Evolutionary conservation across 2,888 invertebrate genomes (phyloP), one percentile per base, ranked within the genome.

Genomic region (Ferdinandea cuprea): DNA sequence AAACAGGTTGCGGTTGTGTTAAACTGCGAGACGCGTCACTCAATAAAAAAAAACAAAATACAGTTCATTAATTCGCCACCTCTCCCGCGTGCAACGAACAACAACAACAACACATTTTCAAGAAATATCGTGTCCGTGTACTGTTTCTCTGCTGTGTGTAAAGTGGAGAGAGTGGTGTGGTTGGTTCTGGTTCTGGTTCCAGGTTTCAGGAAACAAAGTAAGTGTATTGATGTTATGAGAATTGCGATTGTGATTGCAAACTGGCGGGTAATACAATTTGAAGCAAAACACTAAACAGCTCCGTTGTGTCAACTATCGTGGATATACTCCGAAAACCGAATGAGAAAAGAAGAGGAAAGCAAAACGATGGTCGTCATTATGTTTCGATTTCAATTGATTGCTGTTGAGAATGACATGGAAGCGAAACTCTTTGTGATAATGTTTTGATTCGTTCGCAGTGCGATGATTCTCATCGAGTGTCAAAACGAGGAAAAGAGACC

Each of bases 361-460:
- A 73, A 78, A 72, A 54, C 72, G 77, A 78, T 78, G 72, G 66
- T 83, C 73, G 83, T 73, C 83, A 78, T 83, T 78, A 66, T 52
- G 83, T 83, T 83, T 73, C 72, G 32, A 56, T 83, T 78, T 73
- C 72, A 63, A 44, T 83, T 56, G 13, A 32, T 25, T 32, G 21
- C n/a, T 0, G 21, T 7, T 0, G 35, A 13, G 61, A 78, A 68
- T 46, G 6, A 4, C 7, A 44, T 68, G 71, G 63, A 72, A 83
- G n/a, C 52, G 68, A 19, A 58, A 48, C 25, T 3, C 3, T 52
- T 25, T 15, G 19, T 68, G 52, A 83, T 83, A 61, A 83, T 50
- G 78, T 83, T 83, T 83, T 83, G 83, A 83, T 83, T 83, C 83
- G 83, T 73, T 83, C 83, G 32, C 17, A 68, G 61, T 65, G 61